These are phyloP conservation scores for Pedetes capensis DNA, from an alignment of 2,113 vertebrate genomes.

Conservation along the genomic window DNA sequence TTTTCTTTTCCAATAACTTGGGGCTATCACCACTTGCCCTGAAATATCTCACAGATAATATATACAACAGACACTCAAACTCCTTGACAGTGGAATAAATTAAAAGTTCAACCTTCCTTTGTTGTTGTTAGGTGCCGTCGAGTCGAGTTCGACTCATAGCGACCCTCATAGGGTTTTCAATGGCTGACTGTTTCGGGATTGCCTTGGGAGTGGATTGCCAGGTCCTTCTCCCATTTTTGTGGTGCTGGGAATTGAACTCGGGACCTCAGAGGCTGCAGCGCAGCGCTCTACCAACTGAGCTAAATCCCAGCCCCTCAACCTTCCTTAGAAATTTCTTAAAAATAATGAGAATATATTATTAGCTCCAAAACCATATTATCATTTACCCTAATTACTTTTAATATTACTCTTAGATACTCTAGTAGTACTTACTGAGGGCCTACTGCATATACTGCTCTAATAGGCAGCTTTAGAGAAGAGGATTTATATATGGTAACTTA, in stretches of 20 bases:
- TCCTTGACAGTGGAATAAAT: neutral
- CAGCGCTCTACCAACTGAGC: too few species aligned
- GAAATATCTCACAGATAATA: neutral
- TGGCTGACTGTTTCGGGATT: too few species aligned
- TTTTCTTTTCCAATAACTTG: neutral
- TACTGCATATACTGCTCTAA: neutral
- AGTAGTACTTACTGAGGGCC: neutral
- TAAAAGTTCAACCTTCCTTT: neutral
- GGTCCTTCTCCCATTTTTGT: too few species aligned
- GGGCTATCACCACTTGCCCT: neutral
- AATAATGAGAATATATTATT: neutral
- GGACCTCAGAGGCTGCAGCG: too few species aligned
- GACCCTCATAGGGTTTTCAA: too few species aligned
- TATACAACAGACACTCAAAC: neutral
- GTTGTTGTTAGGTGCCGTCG: too few species aligned
- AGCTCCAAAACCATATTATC: neutral
- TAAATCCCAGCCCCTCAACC: too few species aligned
- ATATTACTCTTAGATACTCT: neutral
- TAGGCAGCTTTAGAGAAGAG: neutral
- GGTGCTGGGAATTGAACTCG: too few species aligned
- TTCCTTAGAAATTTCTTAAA: neutral
- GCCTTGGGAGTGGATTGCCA: too few species aligned
- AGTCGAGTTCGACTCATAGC: too few species aligned
- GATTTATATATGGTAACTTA: neutral
- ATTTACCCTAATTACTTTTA: neutral